These are phyloP conservation scores for Seriola aureovittata DNA, from an alignment of 2,113 vertebrate genomes.

Conservation along the genomic window DNA sequence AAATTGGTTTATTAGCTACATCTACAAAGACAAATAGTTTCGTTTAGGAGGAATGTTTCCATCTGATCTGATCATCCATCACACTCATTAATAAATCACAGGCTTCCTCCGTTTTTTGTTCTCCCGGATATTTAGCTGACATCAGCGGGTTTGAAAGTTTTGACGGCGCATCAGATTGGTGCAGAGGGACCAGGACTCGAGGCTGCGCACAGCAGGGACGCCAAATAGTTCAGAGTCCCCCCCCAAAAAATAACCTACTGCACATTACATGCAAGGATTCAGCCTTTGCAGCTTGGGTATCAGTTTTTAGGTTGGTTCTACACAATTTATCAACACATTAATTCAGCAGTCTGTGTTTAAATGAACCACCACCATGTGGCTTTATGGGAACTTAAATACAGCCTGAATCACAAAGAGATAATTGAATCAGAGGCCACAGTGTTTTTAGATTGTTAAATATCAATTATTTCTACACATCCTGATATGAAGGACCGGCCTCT, in stretches of 20 bases:
- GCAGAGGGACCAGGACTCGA: constrained; percentile 28
- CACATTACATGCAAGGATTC: not conserved
- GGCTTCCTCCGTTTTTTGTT: not conserved
- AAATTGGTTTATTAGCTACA: not conserved
- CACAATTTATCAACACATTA: too few relatives aligned
- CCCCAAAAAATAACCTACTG: not conserved
- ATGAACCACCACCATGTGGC: not conserved
- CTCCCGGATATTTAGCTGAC: constrained; percentile 39
- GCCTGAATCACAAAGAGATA: not conserved
- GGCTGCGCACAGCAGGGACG: constrained; percentile 22
- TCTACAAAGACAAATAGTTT: not conserved
- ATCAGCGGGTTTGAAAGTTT: constrained; percentile 52
- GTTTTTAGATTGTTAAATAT: not conserved
- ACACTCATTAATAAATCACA: not conserved
- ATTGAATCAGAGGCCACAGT: not conserved
- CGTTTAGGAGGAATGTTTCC: too few relatives aligned
- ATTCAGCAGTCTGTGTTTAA: too few relatives aligned
- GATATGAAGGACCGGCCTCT: not conserved
- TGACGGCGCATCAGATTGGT: not conserved
- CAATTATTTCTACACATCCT: not conserved
- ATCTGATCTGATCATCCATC: too few relatives aligned
- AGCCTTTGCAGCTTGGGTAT: too few relatives aligned
- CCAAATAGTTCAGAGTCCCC: constrained; percentile 5
- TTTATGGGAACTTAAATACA: not conserved
- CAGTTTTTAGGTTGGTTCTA: too few relatives aligned